These are phyloP conservation scores for Drosophila pachea DNA, from an alignment of 1,140 invertebrate genomes.

Conservation along the genomic window DNA sequence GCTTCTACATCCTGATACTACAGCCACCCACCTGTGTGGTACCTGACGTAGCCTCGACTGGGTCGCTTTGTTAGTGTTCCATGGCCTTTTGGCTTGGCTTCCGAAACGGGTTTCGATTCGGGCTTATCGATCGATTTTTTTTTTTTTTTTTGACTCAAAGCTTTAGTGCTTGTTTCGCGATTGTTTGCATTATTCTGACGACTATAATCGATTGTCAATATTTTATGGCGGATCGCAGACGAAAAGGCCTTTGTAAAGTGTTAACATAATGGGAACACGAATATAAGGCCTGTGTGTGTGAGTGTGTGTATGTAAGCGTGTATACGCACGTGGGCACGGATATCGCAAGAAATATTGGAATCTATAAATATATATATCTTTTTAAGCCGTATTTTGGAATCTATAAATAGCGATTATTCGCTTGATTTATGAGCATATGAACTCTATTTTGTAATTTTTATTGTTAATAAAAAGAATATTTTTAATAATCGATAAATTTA, in stretches of 20 bases:
- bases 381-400: too few species aligned
- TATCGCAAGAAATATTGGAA: too few species aligned
- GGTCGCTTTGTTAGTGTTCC: neutral
- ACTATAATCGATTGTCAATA: conserved; percentile 4
- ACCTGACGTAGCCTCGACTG: neutral
- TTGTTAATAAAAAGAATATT: too few species aligned
- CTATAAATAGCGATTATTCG: too few species aligned
- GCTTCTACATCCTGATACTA: conserved; percentile 28
- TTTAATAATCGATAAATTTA: too few species aligned
- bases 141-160: neutral
- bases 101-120: conserved; percentile 27
- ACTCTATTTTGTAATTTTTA: too few species aligned
- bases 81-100: neutral
- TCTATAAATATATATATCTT: too few species aligned
- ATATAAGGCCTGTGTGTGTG: too few species aligned
- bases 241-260: neutral
- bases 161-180: conserved; percentile 21
- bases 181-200: conserved; percentile 21
- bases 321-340: too few species aligned
- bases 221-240: neutral
- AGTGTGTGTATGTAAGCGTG: too few species aligned
- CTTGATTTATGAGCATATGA: too few species aligned
- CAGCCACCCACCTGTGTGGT: conserved; percentile 43
- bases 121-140: conserved; percentile 24
- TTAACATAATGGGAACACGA: neutral